phyloP scores from a whole-genome alignment of 2,113 vertebrate species.

The Triplophysa dalaica region DNA sequence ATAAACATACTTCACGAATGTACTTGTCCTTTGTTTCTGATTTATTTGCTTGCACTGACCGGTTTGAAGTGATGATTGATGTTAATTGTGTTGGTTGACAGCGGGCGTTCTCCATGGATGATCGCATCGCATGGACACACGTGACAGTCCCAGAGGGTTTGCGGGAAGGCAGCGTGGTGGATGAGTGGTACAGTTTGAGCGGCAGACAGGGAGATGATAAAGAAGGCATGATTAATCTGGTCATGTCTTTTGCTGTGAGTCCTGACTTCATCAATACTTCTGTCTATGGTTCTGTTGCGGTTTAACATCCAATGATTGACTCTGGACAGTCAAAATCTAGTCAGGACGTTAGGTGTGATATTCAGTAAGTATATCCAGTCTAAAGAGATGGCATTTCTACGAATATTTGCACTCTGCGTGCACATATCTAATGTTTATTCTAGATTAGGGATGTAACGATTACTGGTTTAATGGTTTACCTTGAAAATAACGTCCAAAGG shows the following conservation, averaged over 20 bases:
- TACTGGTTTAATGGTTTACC: too few relatives aligned
- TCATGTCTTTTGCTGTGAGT: constrained; percentile 94
- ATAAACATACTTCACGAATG: not conserved
- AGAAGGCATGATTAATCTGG: constrained; percentile 98
- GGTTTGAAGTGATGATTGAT: not conserved
- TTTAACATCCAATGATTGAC: too few relatives aligned
- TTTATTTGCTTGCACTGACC: not conserved
- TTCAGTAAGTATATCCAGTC: too few relatives aligned
- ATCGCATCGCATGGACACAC: constrained; percentile 97
- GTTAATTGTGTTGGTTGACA: constrained; percentile 56
- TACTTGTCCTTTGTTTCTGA: not conserved
- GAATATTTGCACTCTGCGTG: too few relatives aligned
- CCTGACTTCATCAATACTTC: not conserved
- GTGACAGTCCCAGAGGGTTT: constrained; percentile 88
- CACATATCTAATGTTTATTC: too few relatives aligned
- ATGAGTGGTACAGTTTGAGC: constrained; percentile 94
- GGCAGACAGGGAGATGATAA: constrained; percentile 97
- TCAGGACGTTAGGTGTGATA: too few relatives aligned
- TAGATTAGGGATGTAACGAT: too few relatives aligned
- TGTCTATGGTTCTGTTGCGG: not conserved
- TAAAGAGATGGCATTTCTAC: too few relatives aligned
- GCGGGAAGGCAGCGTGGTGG: constrained; percentile 87
- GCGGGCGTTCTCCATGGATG: constrained; percentile 98
- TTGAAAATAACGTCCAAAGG: too few relatives aligned
- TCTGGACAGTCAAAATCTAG: too few relatives aligned